Percentiles rank a stretch among this genome's conserved stretches.
These are phyloP conservation scores for Petrocephalus schoutedeni DNA, from an alignment of 2,797 vertebrate genomes.

Conservation along the genomic window DNA sequence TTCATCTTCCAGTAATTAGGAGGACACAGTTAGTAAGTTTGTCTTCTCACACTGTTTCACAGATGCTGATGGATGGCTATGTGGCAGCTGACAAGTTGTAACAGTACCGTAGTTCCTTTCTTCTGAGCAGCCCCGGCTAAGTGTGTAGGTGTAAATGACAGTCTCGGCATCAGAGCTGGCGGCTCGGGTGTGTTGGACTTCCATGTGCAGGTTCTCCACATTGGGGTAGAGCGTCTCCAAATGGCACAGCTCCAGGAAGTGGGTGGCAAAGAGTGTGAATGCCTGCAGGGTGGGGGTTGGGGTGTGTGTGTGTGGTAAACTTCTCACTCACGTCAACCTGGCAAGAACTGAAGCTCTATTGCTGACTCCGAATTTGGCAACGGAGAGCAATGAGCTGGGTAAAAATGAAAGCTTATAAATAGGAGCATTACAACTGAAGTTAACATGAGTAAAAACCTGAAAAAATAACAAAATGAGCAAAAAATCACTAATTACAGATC, in stretches of 20 bases:
- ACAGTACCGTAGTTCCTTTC: conserved; percentile 83
- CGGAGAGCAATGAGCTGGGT: background rate
- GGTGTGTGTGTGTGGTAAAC: background rate
- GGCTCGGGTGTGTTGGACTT: conserved; percentile 78
- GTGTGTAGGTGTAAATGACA: conserved; percentile 78
- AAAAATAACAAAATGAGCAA: background rate
- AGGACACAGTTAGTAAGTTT: background rate
- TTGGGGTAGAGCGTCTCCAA: conserved; percentile 84
- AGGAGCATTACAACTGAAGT: background rate
- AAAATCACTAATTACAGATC: background rate
- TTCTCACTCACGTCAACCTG: background rate
- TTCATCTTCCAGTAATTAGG: background rate
- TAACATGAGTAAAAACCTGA: background rate
- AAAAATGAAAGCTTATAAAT: background rate
- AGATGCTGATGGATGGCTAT: background rate
- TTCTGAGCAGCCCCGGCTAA: conserved; percentile 80
- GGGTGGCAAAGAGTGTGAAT: conserved; percentile 92
- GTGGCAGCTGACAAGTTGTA: background rate
- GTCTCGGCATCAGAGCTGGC: conserved; percentile 64
- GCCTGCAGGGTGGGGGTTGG: conserved; percentile 59
- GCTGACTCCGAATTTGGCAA: background rate
- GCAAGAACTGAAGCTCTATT: background rate
- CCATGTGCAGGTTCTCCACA: conserved; percentile 90
- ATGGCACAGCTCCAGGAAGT: conserved; percentile 90
- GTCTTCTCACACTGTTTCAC: background rate